Evolutionary conservation across 2,113 vertebrate genomes (phyloP).

Genomic region (Agapornis roseicollis): DNA sequence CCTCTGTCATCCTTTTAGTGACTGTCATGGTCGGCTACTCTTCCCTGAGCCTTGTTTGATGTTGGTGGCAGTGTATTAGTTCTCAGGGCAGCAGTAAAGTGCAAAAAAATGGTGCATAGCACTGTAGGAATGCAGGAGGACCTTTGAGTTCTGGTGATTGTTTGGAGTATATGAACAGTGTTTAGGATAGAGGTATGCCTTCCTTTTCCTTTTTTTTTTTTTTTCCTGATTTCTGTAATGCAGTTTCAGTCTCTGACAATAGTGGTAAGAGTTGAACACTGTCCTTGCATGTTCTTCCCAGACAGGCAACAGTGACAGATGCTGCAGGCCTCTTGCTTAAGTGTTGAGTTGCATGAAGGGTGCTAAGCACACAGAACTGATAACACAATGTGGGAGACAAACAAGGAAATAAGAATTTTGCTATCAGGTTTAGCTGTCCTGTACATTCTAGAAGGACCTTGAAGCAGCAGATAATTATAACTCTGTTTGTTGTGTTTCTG

Average conservation of each 20-base stretch:
- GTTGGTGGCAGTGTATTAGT: accelerated
- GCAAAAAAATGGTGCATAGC: background rate
- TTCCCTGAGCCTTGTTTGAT: background rate
- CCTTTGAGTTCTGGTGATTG: background rate
- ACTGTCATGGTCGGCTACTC: background rate
- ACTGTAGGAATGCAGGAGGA: background rate
- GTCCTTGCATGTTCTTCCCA: background rate
- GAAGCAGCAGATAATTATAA: background rate
- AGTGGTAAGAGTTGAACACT: accelerated
- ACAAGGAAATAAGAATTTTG: background rate
- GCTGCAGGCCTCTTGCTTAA: background rate
- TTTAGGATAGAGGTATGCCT: background rate
- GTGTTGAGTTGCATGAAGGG: background rate
- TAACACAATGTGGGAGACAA: background rate
- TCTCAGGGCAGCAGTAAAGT: background rate
- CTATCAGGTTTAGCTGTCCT: background rate
- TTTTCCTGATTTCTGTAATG: background rate
- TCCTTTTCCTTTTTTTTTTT: background rate
- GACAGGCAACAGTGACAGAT: background rate
- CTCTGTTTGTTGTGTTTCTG: background rate
- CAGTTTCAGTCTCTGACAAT: background rate
- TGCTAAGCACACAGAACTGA: background rate
- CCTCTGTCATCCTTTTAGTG: background rate
- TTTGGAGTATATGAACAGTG: background rate
- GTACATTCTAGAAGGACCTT: background rate